These are phyloP conservation scores for Pseudonaja textilis DNA, from an alignment of 2,113 vertebrate genomes.

Conservation along the genomic window DNA sequence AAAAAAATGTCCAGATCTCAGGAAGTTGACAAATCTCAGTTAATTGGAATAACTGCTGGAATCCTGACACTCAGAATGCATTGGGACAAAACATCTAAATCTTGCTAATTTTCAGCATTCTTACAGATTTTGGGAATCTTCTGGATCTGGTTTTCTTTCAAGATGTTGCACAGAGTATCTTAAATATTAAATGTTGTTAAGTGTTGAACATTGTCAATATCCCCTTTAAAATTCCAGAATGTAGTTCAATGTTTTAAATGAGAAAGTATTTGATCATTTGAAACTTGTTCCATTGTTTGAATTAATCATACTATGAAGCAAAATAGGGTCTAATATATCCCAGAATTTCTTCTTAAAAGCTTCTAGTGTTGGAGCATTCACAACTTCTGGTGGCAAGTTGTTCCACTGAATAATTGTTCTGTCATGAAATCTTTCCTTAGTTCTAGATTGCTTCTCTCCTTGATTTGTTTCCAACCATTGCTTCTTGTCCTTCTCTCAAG, in stretches of 20 bases:
- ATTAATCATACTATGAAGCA: neutral
- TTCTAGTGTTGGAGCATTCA: too few relatives aligned
- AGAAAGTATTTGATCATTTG: neutral
- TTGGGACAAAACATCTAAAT: neutral
- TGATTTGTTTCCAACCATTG: too few relatives aligned
- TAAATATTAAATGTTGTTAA: neutral
- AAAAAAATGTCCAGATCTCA: neutral
- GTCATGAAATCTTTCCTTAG: too few relatives aligned
- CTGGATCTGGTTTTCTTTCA: neutral
- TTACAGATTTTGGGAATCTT: neutral
- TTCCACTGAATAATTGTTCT: too few relatives aligned
- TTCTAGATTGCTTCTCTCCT: too few relatives aligned
- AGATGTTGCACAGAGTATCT: neutral
- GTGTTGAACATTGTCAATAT: neutral
- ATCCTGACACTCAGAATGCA: neutral
- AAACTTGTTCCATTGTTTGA: neutral
- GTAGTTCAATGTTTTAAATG: neutral
- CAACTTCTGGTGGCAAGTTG: too few relatives aligned
- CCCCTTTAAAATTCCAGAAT: neutral
- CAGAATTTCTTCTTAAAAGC: neutral
- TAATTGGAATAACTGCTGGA: too few relatives aligned
- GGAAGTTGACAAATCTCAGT: neutral
- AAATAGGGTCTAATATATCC: neutral
- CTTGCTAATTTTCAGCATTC: neutral
- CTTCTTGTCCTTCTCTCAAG: too few relatives aligned